Percentiles rank a stretch among this genome's conserved stretches.
phyloP scores from a whole-genome alignment of 2,113 vertebrate genomes.

The Psephotus haematonotus region DNA sequence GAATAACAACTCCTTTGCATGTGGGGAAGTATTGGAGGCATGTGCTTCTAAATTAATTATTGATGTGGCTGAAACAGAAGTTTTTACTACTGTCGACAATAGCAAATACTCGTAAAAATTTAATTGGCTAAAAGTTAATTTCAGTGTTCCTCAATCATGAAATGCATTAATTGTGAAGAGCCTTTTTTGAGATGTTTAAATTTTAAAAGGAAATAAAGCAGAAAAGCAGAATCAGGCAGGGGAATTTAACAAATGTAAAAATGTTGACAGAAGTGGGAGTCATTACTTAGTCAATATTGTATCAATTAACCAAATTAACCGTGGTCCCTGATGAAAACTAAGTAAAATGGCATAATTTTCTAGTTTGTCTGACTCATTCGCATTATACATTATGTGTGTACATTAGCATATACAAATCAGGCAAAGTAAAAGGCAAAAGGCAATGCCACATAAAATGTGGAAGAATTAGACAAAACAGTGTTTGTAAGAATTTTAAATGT shows the following conservation, averaged over 20 bases:
- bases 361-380: slow-evolving; percentile 18
- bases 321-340: background rate
- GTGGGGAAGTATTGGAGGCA: slow-evolving; percentile 64
- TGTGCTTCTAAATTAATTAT: slow-evolving; percentile 71
- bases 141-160: slow-evolving; percentile 39
- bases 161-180: slow-evolving; percentile 47
- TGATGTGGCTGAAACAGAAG: slow-evolving; percentile 66
- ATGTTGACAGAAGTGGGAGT: slow-evolving; percentile 38
- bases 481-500: slow-evolving; percentile 22
- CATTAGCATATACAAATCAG: background rate
- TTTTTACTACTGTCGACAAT: slow-evolving; percentile 74
- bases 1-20: slow-evolving; percentile 55
- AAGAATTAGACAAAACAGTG: slow-evolving; percentile 37
- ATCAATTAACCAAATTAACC: slow-evolving; percentile 26
- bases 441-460: slow-evolving; percentile 14
- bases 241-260: slow-evolving; percentile 55
- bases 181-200: slow-evolving; percentile 24
- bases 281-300: slow-evolving; percentile 31
- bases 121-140: slow-evolving; percentile 66
- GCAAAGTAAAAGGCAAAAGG: slow-evolving; percentile 1
- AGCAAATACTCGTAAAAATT: slow-evolving; percentile 73
- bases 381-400: background rate
- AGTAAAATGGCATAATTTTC: slow-evolving; percentile 28
- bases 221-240: slow-evolving; percentile 24
- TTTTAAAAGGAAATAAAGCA: slow-evolving; percentile 47